Percentiles rank a stretch among this genome's conserved stretches.
These are phyloP conservation scores for Myiozetetes cayanensis DNA, from an alignment of 2,113 vertebrate genomes.

Conservation along the genomic window DNA sequence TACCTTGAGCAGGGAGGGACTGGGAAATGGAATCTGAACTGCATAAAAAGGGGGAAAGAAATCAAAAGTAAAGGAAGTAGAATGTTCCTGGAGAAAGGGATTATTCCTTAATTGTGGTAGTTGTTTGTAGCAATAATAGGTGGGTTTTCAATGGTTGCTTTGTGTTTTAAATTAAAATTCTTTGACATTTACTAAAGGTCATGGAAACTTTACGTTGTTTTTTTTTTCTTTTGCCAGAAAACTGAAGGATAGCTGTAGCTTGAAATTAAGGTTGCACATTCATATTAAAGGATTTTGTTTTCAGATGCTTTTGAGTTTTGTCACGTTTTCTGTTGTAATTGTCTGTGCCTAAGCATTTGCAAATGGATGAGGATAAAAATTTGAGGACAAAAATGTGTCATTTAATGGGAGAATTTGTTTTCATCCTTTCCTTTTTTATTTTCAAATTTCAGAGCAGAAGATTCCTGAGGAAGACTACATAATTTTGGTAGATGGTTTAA, in stretches of 20 bases:
- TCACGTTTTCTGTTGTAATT: neutral
- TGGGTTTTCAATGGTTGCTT: neutral
- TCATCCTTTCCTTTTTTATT: neutral
- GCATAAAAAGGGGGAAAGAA: neutral
- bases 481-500: conserved; percentile 94
- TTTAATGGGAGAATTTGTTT: neutral
- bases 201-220: neutral
- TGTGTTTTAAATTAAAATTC: neutral
- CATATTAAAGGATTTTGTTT: neutral
- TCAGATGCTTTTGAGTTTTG: neutral
- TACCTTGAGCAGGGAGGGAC: conserved; percentile 38
- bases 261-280: neutral
- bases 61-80: neutral
- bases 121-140: neutral
- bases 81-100: neutral
- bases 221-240: neutral
- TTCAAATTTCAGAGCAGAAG: conserved; percentile 82
- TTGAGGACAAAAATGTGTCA: neutral
- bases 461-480: conserved; percentile 95
- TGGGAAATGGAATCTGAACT: neutral
- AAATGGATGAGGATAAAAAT: neutral
- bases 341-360: neutral
- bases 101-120: neutral
- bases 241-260: neutral
- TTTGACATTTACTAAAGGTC: neutral